These are phyloP conservation scores for Calyptomena viridis DNA, from an alignment of 2,113 vertebrate species.

Conservation along the genomic window DNA sequence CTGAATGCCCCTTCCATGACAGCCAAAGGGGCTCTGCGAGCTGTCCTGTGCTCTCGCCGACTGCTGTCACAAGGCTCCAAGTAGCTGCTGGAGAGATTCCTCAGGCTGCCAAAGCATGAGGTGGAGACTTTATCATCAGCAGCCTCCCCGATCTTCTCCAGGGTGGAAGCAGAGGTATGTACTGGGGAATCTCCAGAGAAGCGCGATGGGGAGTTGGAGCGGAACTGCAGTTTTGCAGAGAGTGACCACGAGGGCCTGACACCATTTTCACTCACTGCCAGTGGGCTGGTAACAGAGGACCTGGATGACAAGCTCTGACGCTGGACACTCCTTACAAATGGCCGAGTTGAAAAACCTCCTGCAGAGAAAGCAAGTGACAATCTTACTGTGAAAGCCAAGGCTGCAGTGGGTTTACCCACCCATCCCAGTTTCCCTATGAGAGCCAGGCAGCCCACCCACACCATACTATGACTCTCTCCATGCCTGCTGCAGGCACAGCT, in stretches of 20 bases:
- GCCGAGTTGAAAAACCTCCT: slow-evolving; percentile 96
- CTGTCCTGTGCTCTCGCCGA: slow-evolving; percentile 80
- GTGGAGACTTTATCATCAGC: slow-evolving; percentile 89
- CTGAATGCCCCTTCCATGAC: slow-evolving; percentile 86
- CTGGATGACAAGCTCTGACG: slow-evolving; percentile 91
- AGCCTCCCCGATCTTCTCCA: slow-evolving; percentile 91
- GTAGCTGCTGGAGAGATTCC: slow-evolving; percentile 76
- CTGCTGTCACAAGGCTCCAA: slow-evolving; percentile 73
- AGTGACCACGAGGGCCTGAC: slow-evolving; percentile 91
- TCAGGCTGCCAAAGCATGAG: slow-evolving; percentile 87
- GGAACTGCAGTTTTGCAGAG: slow-evolving; percentile 90
- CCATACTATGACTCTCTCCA: accelerated
- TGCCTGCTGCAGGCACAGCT: not conserved
- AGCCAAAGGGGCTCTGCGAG: slow-evolving; percentile 86
- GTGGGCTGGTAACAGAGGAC: slow-evolving; percentile 91
- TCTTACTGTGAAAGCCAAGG: not conserved
- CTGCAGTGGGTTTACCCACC: not conserved
- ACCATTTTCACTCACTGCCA: slow-evolving; percentile 87
- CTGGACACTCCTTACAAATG: slow-evolving; percentile 95
- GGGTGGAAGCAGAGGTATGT: slow-evolving; percentile 82
- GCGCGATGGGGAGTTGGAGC: slow-evolving; percentile 91
- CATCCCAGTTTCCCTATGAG: not conserved
- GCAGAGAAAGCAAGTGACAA: not conserved
- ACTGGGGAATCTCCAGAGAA: slow-evolving; percentile 92
- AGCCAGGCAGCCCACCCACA: not conserved